Percentiles rank a stretch among this genome's conserved stretches.
phyloP scores from a whole-genome alignment of 1,140 invertebrate genomes.

The Lordiphosa stackelbergi region DNA sequence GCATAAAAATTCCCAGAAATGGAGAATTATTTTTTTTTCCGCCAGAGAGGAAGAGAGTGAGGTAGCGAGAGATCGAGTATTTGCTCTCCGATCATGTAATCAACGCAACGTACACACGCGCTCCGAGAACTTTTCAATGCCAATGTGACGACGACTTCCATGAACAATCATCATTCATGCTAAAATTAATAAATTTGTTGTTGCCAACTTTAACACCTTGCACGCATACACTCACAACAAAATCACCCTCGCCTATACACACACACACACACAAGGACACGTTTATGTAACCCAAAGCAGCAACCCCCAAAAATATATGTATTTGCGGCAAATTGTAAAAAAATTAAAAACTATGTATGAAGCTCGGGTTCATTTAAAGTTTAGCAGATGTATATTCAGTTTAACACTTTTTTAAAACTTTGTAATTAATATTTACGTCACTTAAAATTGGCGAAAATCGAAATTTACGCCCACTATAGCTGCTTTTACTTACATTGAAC shows the following conservation, averaged over 20 bases:
- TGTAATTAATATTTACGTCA: slow-evolving; percentile 56
- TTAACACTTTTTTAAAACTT: slow-evolving; percentile 17
- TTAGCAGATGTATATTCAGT: not conserved
- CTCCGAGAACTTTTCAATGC: slow-evolving; percentile 51
- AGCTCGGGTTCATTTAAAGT: not conserved
- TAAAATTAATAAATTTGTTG: slow-evolving; percentile 26
- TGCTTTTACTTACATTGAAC: slow-evolving; percentile 66
- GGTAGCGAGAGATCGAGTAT: slow-evolving; percentile 25
- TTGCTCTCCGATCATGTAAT: slow-evolving; percentile 54
- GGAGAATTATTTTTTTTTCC: slow-evolving; percentile 12
- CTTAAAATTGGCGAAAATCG: slow-evolving; percentile 20
- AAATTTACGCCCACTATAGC: slow-evolving; percentile 15
- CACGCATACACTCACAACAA: slow-evolving; percentile 10
- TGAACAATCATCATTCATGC: slow-evolving; percentile 13
- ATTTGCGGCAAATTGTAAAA: slow-evolving; percentile 17
- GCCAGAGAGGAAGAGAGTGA: slow-evolving; percentile 13
- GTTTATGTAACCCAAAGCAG: slow-evolving; percentile 65
- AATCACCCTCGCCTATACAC: slow-evolving; percentile 22
- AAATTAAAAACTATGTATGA: not conserved
- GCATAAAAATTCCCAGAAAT: slow-evolving; percentile 36
- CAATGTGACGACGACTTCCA: slow-evolving; percentile 44
- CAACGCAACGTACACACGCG: slow-evolving; percentile 7
- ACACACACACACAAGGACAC: slow-evolving; percentile 35
- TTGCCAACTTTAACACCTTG: slow-evolving; percentile 38
- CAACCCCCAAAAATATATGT: slow-evolving; percentile 52